A percentile compares a stretch with the other conserved stretches of the same genome.
These are phyloP conservation scores for Plusia festucae DNA, from an alignment of 2,888 invertebrate genomes.

Conservation along the genomic window DNA sequence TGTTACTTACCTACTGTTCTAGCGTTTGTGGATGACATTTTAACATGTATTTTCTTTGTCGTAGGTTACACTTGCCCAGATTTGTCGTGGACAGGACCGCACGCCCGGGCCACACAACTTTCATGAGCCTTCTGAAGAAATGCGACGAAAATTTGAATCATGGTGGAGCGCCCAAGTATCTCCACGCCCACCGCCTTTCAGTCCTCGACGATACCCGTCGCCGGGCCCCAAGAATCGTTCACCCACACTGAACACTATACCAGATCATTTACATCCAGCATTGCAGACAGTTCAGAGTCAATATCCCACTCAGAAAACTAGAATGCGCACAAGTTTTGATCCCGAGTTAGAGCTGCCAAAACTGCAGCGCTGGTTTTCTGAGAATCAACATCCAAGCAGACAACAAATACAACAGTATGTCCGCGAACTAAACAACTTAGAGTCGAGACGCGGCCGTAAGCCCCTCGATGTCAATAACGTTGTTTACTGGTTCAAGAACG, in stretches of 20 bases:
- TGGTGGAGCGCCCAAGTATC: constrained; percentile 96
- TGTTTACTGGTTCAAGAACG: constrained; percentile 99
- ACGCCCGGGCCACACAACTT: constrained; percentile 90
- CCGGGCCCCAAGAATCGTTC: constrained; percentile 88
- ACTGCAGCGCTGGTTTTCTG: constrained; percentile 98
- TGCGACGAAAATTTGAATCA: constrained; percentile 96
- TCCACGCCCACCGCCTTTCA: constrained; percentile 88
- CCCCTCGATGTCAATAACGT: constrained; percentile 98
- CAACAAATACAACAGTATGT: constrained; percentile 99
- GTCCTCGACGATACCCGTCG: constrained; percentile 85
- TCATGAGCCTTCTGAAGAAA: constrained; percentile 94
- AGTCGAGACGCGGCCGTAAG: constrained; percentile 97
- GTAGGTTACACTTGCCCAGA: constrained; percentile 94
- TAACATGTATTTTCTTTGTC: constrained; percentile 72
- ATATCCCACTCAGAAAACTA: constrained; percentile 95
- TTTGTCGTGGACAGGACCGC: constrained; percentile 94
- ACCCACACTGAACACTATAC: constrained; percentile 82
- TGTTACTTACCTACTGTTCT: constrained; percentile 66
- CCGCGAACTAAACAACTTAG: constrained; percentile 96
- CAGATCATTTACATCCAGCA: constrained; percentile 92
- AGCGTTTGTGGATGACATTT: constrained; percentile 64
- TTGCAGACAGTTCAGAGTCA: constrained; percentile 93
- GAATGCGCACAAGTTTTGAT: constrained; percentile 99
- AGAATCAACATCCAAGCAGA: constrained; percentile 98
- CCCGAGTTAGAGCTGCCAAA: constrained; percentile 98